phyloP scores from a whole-genome alignment of 2,113 vertebrate genomes.

The Thymallus thymallus region DNA sequence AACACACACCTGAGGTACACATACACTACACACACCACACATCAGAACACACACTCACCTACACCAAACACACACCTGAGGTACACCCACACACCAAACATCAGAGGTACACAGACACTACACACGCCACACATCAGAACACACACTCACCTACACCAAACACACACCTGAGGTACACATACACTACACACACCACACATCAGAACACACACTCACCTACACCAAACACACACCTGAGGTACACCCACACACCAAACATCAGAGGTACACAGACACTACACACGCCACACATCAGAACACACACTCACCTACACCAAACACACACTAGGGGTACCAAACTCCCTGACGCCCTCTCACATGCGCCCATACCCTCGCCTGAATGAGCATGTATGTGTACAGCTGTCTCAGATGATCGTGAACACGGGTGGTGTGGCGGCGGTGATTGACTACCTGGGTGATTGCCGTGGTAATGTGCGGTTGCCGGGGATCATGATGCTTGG shows the following conservation, averaged over 20 bases:
- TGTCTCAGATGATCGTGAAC: slow-evolving; percentile 86
- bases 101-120: not conserved
- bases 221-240: slow-evolving; percentile 90
- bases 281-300: not conserved
- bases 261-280: not conserved
- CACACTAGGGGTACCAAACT: not conserved
- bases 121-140: not conserved
- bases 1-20: too few species aligned
- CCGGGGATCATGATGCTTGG: slow-evolving; percentile 95
- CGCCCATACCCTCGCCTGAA: not conserved
- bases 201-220: slow-evolving; percentile 8
- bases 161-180: not conserved
- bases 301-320: too few species aligned
- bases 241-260: slow-evolving; percentile 46
- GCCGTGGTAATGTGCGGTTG: slow-evolving; percentile 80
- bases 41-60: too few species aligned
- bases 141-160: too few species aligned
- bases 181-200: not conserved
- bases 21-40: slow-evolving; percentile 2
- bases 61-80: too few species aligned
- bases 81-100: slow-evolving; percentile 5
- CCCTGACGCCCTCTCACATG: not conserved
- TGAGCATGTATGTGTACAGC: slow-evolving; percentile 60
- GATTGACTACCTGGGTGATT: slow-evolving; percentile 81
- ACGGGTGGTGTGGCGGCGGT: slow-evolving; percentile 80